Base-by-base conservation (phyloP, 2,888 invertebrate species). In the Campoplex nolae region DNA sequence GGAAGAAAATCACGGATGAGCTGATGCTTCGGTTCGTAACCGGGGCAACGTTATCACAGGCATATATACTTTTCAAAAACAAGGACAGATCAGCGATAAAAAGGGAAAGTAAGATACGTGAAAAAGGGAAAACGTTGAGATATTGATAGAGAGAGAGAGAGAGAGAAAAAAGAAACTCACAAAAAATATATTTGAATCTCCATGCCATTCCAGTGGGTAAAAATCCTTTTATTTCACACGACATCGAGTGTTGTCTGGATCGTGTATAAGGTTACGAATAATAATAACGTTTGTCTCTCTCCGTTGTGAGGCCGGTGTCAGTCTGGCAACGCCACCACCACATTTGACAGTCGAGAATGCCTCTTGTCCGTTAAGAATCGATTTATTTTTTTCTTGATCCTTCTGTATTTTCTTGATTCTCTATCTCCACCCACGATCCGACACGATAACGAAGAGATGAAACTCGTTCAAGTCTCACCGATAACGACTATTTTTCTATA, bases 161-260 rank as follows among this genome's bases (percentile, higher is more conserved):
- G 42, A 38, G 18, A 48, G 6, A 23, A 65, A 38, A 16, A 56
- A 38, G n/a, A 58, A 79, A 79, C 70, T 79, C 56, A 79, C 79
- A 23, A 71, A 48, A 79, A 71, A 79, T 58, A 70, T 45, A 9
- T 79, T 58, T 70, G 28, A 32, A 48, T 32, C 70, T 79, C 70
- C 68, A 68, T 79, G 79, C 79, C 70, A 58, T 58, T 38, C 6
- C 6, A 8, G 8, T 13, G 38, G n/a, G 28, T 23, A 11, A 54
- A 38, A 38, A 75, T 75, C 58, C 54, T n/a, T 23, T 74, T 23
- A 74, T 58, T 23, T 38, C 58, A 58, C 54, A 28, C 42, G 48
- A 71, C n/a, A 18, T 18, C 42, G 32, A 48, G 13, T 11, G 51
- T 28, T 71, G 48, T 18, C 9, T 4, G 28, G 13, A n/a, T 23